Evolutionary conservation across 2,888 invertebrate genomes (phyloP).

Genomic region (Tinea semifulvella): DNA sequence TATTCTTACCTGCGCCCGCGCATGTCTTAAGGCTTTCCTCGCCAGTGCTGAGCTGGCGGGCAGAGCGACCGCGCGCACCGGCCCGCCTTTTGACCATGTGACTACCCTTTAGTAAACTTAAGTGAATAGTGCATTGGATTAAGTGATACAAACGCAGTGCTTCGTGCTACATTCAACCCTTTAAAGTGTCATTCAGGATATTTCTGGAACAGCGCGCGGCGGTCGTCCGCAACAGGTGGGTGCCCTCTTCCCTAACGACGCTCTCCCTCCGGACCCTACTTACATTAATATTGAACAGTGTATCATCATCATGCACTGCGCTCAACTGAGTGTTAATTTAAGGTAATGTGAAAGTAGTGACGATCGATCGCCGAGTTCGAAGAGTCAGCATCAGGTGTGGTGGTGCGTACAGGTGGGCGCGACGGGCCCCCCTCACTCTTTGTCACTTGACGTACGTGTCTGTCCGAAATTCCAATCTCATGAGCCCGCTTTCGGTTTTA

Average conservation of each 20-base stretch:
- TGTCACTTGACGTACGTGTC: constrained; percentile 46
- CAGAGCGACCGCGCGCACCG: constrained; percentile 36
- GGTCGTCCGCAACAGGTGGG: constrained; percentile 53
- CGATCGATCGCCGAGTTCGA: constrained; percentile 52
- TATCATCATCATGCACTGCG: constrained; percentile 33
- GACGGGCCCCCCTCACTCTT: constrained; percentile 30
- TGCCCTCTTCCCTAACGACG: constrained; percentile 20
- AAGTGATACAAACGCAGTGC: constrained; percentile 12
- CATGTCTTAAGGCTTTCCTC: constrained; percentile 23
- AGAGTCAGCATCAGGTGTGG: constrained; percentile 54
- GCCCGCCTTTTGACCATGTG: constrained; percentile 7
- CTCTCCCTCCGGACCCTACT: constrained; percentile 14
- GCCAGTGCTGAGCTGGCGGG: constrained; percentile 60
- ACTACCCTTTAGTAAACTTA: constrained; percentile 9
- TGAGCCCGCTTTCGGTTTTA: constrained; percentile 48
- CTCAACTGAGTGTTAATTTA: constrained; percentile 49
- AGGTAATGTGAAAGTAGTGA: constrained; percentile 64
- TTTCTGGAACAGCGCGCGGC: constrained; percentile 43
- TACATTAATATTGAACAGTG: constrained; percentile 16
- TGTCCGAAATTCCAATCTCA: constrained; percentile 59
- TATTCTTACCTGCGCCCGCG: constrained; percentile 41
- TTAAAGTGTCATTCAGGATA: constrained; percentile 63
- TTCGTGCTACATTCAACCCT: constrained; percentile 26
- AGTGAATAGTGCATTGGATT: constrained; percentile 13
- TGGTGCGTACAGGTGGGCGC: constrained; percentile 54